A percentile compares a stretch with the other conserved stretches of the same genome.
Conservation (phyloP, 2,797 vertebrate genomes). For the Gymnodraco acuticeps region DNA sequence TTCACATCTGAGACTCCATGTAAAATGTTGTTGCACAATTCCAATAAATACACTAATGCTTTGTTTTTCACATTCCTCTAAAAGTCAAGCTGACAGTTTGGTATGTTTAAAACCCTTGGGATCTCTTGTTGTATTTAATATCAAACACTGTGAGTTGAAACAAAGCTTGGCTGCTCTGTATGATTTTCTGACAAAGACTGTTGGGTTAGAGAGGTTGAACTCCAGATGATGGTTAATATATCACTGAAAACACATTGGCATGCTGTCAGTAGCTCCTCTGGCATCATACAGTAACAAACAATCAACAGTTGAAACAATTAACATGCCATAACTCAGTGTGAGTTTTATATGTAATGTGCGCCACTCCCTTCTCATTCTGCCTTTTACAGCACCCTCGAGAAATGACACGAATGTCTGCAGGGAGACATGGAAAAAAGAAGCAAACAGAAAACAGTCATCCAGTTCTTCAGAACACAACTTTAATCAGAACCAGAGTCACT, state of each 20-base stretch:
- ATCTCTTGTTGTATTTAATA: background rate
- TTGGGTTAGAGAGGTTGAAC: background rate
- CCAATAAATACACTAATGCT: background rate
- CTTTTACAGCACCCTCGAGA: conserved; percentile 58
- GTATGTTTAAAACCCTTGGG: background rate
- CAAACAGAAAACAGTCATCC: conserved; percentile 72
- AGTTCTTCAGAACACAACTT: conserved; percentile 54
- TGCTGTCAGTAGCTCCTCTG: conserved; percentile 16
- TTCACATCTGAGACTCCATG: no score
- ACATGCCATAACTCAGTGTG: conserved; percentile 55
- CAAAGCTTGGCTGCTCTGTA: background rate
- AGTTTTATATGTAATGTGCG: conserved; percentile 35
- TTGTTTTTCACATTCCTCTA: background rate
- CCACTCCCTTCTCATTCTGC: conserved; percentile 54
- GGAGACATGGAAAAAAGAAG: conserved; percentile 58
- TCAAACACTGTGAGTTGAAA: background rate
- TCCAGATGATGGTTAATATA: background rate
- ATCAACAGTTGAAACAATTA: conserved; percentile 46
- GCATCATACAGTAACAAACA: conserved; percentile 42
- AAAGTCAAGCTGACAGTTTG: background rate
- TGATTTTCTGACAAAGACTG: background rate
- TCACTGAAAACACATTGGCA: conserved; percentile 3
- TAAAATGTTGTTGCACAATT: no score
- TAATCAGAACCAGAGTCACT: conserved; percentile 76
- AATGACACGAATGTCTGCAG: conserved; percentile 67